Evolutionary conservation across 2,888 invertebrate species (phyloP).

Genomic region (Brachyptera risi): DNA sequence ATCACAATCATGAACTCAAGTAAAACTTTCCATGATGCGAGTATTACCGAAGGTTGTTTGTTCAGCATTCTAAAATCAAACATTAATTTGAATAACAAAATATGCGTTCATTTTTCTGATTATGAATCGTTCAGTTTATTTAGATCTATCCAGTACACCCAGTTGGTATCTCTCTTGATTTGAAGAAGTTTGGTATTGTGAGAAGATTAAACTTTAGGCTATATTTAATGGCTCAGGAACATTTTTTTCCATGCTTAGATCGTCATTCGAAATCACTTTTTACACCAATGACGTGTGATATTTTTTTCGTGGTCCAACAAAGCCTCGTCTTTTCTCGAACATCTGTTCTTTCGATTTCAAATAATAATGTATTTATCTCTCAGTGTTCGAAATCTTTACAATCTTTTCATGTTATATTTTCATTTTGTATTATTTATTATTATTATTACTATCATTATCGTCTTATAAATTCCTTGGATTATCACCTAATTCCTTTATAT

Average conservation of each 20-base stretch:
- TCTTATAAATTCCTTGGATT: constrained; percentile 10
- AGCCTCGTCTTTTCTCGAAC: constrained; percentile 16
- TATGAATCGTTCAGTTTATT: too few species aligned
- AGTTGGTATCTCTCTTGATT: too few species aligned
- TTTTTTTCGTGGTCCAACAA: constrained; percentile 18
- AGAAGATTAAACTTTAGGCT: constrained; percentile 15
- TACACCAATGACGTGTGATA: constrained; percentile 16
- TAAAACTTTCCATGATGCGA: too few species aligned
- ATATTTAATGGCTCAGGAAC: background rate
- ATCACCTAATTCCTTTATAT: background rate
- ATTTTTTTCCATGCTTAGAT: constrained; percentile 1
- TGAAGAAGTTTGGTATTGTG: constrained; percentile 5
- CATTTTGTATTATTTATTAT: constrained; percentile 2
- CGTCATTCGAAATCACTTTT: constrained; percentile 21
- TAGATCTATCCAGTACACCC: too few species aligned
- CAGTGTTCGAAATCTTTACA: constrained; percentile 7
- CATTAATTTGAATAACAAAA: too few species aligned
- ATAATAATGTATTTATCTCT: constrained; percentile 27
- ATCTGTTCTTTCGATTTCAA: constrained; percentile 28
- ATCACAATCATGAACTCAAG: too few species aligned
- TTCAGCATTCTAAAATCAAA: too few species aligned
- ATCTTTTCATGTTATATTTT: constrained; percentile 3
- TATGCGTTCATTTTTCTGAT: too few species aligned
- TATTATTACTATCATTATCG: background rate
- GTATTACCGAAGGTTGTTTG: too few species aligned